A percentile compares a stretch with the other conserved stretches of the same genome.
These are phyloP conservation scores for Nettapus auritus DNA, from an alignment of 2,113 vertebrate species.

Conservation along the genomic window DNA sequence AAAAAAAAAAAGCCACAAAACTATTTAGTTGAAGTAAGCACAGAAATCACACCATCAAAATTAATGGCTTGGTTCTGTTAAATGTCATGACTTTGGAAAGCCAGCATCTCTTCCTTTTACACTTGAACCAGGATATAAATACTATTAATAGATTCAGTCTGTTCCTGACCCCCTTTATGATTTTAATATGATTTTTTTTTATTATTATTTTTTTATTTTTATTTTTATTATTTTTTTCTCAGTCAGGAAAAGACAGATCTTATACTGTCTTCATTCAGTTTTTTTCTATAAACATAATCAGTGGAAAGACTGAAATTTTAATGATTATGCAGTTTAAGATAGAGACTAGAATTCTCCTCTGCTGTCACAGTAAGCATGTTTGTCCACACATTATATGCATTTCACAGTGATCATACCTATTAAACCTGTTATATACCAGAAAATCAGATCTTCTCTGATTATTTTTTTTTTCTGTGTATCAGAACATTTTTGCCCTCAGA, in stretches of 20 bases:
- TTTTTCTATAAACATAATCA: not conserved
- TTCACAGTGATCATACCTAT: not conserved
- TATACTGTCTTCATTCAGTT: not conserved
- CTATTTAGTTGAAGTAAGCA: not conserved
- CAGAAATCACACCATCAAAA: not conserved
- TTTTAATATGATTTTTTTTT: not conserved
- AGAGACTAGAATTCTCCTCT: not conserved
- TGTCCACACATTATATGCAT: rapidly evolving
- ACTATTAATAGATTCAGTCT: not conserved
- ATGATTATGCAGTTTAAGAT: not conserved
- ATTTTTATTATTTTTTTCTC: not conserved
- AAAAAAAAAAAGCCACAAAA: not conserved
- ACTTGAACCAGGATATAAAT: not conserved
- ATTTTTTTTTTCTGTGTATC: not conserved
- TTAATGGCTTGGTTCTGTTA: not conserved
- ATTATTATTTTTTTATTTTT: too few relatives aligned
- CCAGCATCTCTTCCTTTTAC: not conserved
- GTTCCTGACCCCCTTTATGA: not conserved
- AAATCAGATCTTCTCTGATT: not conserved
- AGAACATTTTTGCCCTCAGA: not conserved
- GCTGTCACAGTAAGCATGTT: not conserved
- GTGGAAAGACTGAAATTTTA: not conserved
- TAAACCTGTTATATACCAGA: not conserved
- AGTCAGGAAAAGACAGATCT: not conserved
- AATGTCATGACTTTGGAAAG: not conserved